These are phyloP conservation scores for Cydia strobilella DNA, from an alignment of 1,140 invertebrate genomes.

Conservation along the genomic window DNA sequence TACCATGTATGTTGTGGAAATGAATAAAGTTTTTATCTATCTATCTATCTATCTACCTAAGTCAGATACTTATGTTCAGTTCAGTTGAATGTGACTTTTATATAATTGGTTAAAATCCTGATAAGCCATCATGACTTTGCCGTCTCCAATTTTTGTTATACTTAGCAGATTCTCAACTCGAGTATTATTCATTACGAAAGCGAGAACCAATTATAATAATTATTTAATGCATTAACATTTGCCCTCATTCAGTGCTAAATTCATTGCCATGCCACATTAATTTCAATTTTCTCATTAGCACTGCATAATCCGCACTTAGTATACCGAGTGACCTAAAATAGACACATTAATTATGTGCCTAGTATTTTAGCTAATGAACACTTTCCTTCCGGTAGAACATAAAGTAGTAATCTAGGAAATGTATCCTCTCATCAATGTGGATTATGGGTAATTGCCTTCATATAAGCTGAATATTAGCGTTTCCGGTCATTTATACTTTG, in stretches of 20 bases:
- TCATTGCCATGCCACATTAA: slow-evolving; percentile 18
- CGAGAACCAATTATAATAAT: neutral
- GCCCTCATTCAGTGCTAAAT: neutral
- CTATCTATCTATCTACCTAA: too few relatives aligned
- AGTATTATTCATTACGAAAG: neutral
- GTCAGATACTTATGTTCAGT: too few relatives aligned
- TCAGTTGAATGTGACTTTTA: too few relatives aligned
- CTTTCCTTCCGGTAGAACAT: neutral
- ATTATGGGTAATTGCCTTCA: neutral
- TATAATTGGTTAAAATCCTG: too few relatives aligned
- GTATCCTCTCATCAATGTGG: neutral
- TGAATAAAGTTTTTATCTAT: too few relatives aligned
- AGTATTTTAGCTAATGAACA: neutral
- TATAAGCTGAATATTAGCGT: too few relatives aligned
- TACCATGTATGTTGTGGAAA: too few relatives aligned
- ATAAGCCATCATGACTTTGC: too few relatives aligned
- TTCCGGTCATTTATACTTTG: neutral
- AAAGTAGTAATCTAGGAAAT: neutral
- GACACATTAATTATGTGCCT: neutral
- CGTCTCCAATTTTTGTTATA: too few relatives aligned
- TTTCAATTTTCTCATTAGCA: neutral
- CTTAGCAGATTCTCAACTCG: neutral
- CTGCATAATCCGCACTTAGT: neutral
- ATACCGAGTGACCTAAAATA: neutral
- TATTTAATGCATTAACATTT: neutral